Evolutionary conservation across 2,797 vertebrate genomes (phyloP).

Genomic region (Smutsia temminckii): DNA sequence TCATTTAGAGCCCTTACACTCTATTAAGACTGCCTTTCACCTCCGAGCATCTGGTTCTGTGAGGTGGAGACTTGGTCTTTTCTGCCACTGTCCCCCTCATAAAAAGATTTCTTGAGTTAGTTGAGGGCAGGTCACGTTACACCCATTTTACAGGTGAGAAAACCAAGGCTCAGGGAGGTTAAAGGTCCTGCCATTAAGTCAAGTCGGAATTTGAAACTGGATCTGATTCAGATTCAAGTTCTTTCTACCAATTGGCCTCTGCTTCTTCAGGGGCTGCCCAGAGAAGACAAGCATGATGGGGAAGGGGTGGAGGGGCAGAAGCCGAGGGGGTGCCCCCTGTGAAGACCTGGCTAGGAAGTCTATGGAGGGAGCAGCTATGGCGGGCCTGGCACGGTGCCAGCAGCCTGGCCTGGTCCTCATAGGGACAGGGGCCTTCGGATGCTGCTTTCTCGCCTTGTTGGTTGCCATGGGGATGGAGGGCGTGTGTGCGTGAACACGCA

Average conservation of each 20-base stretch:
- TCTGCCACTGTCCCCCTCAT: neutral
- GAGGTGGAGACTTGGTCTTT: neutral
- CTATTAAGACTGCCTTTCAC: neutral
- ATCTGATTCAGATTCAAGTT: neutral
- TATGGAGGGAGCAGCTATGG: neutral
- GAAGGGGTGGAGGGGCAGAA: neutral
- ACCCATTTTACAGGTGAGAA: neutral
- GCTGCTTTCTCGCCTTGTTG: neutral
- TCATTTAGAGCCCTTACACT: neutral
- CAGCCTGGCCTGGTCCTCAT: neutral
- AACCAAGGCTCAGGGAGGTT: neutral
- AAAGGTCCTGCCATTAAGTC: neutral
- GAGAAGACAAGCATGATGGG: neutral
- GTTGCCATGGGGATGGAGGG: constrained; percentile 9
- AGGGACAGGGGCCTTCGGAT: neutral
- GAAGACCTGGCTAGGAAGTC: neutral
- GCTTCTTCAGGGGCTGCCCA: accelerated
- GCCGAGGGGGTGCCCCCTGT: neutral
- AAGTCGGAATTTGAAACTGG: neutral
- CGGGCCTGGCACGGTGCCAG: neutral
- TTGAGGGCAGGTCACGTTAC: neutral
- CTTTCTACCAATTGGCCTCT: neutral
- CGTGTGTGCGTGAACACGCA: accelerated
- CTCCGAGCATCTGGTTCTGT: neutral
- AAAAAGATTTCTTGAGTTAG: neutral